Conservation (phyloP, 2,888 invertebrate species). For the Heliconius charithonia region DNA sequence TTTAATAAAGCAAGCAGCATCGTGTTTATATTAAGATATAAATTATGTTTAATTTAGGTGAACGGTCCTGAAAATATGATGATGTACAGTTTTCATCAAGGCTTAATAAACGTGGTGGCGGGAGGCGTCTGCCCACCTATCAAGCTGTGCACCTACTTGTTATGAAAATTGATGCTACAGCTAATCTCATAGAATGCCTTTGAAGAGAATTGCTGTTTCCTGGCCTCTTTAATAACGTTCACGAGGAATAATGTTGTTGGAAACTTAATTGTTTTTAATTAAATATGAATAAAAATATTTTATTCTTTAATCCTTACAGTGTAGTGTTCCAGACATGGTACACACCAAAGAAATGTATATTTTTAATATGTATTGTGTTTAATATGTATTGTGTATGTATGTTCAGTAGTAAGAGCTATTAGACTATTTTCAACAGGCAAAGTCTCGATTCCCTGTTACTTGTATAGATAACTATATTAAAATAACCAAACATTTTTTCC, state of each 20-base stretch:
- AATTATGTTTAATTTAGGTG: slow-evolving; percentile 82
- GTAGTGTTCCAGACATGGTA: too few relatives aligned
- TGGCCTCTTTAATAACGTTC: slow-evolving; percentile 41
- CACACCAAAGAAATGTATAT: too few relatives aligned
- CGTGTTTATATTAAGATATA: slow-evolving; percentile 76
- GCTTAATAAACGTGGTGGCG: slow-evolving; percentile 66
- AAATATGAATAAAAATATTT: too few relatives aligned
- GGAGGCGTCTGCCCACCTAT: slow-evolving; percentile 46
- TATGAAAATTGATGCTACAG: slow-evolving; percentile 53
- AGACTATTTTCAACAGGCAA: too few relatives aligned
- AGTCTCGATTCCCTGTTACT: too few relatives aligned
- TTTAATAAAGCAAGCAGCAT: slow-evolving; percentile 78
- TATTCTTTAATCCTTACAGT: too few relatives aligned
- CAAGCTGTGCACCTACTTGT: slow-evolving; percentile 56
- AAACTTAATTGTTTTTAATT: not conserved
- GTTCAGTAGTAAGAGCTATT: too few relatives aligned
- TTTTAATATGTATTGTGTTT: too few relatives aligned
- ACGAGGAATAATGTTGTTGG: slow-evolving; percentile 37
- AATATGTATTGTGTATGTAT: too few relatives aligned
- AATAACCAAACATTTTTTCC: too few relatives aligned
- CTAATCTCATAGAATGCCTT: slow-evolving; percentile 47
- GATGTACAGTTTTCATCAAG: slow-evolving; percentile 78
- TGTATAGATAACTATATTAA: too few relatives aligned
- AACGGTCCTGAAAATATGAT: slow-evolving; percentile 80
- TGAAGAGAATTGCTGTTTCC: slow-evolving; percentile 44